These are phyloP conservation scores for Melinopterus prodromus DNA, from an alignment of 2,888 invertebrate genomes.

Conservation along the genomic window DNA sequence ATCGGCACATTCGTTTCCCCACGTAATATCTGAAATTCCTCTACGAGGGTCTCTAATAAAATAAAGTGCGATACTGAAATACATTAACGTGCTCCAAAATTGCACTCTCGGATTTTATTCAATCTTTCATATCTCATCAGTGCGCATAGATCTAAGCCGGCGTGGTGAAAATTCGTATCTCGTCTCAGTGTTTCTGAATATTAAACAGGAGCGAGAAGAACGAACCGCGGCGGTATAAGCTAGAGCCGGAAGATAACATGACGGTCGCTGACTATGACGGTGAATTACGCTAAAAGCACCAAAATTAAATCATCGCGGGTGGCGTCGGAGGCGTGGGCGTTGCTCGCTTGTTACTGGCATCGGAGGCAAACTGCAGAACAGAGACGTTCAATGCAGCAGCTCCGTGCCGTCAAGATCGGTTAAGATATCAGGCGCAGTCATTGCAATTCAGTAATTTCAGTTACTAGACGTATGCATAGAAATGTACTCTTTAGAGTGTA, in stretches of 20 bases:
- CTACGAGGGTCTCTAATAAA: not conserved
- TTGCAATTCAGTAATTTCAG: not conserved
- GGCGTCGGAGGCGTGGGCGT: not conserved
- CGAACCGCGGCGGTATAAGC: not conserved
- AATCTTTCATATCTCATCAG: constrained; percentile 4
- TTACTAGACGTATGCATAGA: not conserved
- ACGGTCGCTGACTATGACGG: not conserved
- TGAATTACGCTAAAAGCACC: not conserved
- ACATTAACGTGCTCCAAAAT: not conserved
- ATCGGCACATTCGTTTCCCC: not conserved
- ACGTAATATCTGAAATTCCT: not conserved
- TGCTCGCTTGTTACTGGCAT: not conserved
- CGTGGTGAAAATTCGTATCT: not conserved
- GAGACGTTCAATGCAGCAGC: not conserved
- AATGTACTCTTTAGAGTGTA: not conserved
- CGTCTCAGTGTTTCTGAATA: not conserved
- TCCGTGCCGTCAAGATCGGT: not conserved
- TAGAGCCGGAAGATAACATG: not conserved
- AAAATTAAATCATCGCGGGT: not conserved
- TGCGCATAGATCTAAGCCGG: not conserved
- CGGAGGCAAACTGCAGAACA: not conserved
- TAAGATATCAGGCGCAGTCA: not conserved
- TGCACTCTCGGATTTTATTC: constrained; percentile 4
- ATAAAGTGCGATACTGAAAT: not conserved
- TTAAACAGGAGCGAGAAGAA: not conserved